Evolutionary conservation across 2,888 invertebrate species (phyloP), one percentile per base, ranked within the genome.

Genomic region (Ophioninae sp.): DNA sequence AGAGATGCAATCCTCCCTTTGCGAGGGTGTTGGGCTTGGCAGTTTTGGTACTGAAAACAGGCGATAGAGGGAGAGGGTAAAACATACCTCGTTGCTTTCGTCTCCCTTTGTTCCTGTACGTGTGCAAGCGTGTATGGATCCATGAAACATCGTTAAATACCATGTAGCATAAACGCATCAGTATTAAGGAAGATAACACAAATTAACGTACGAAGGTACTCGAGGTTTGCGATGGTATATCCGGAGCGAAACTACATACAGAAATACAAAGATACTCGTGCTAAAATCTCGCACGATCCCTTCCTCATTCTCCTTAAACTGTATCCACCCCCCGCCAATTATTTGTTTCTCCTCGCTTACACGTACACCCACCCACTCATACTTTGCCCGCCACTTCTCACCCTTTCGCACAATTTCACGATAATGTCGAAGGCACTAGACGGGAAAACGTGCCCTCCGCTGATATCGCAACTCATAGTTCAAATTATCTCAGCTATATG

Each of bases 151-250:
- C 79, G 85, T 87, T 87, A 89, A 88, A 88, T 89, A 88, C 87
- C 85, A 85, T 84, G 86, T 85, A 85, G 81, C 81, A 81, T 85
- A 85, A 85, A 86, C 83, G 83, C 82, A 82, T 79, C 76, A 84
- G 86, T 87, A 87, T 87, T 86, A 85, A 86, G 82, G 82, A 77
- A 86, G 88, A 89, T 88, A 88, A 87, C 87, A 85, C 85, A 84
- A 89, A 89, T 90, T 88, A 89, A 90, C 88, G 87, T 79, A 59
- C 78, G 85, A 85, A 77, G 79, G 83, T 82, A 87, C 81, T 87
- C 83, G 79, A 64, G 39, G 73, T 72, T 73, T 73, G 73, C 70
- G 73, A 81, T 84, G 86, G 82, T 84, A 85, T 85, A 87, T 84
- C 78, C 78, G 69, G 44, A 80, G 64, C 70, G 30, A 83, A 83